These are phyloP conservation scores for Garra rufa DNA, from an alignment of 2,113 vertebrate species.

Conservation along the genomic window DNA sequence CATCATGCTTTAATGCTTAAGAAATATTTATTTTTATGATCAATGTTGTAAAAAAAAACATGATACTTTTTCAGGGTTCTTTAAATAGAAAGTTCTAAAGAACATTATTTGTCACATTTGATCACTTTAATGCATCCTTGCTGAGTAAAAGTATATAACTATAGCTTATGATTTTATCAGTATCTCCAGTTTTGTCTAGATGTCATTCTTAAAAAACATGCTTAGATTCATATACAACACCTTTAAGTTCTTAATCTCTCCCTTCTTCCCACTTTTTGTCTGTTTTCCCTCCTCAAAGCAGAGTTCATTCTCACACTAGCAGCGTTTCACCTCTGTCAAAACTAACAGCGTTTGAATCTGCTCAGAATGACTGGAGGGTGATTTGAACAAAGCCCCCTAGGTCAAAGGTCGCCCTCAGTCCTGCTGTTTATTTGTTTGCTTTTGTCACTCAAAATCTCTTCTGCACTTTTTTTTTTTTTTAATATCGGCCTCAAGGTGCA, in stretches of 20 bases:
- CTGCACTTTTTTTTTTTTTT: constrained; percentile 55
- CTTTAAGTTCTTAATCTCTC: not conserved
- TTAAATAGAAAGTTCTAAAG: too few species aligned
- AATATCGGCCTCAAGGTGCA: constrained; percentile 62
- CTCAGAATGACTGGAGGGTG: constrained; percentile 65
- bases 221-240: not conserved
- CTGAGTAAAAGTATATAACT: too few species aligned
- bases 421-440: constrained; percentile 63
- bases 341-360: constrained; percentile 39
- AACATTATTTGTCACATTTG: too few species aligned
- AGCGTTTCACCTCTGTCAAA: constrained; percentile 30
- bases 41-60: not conserved
- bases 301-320: constrained; percentile 42
- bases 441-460: constrained; percentile 49
- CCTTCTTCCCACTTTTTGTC: not conserved
- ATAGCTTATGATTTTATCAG: too few species aligned
- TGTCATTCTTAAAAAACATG: not conserved
- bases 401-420: constrained; percentile 66
- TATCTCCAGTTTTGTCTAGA: not conserved
- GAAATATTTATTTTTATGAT: not conserved
- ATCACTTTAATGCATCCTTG: too few species aligned
- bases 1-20: not conserved
- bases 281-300: too few species aligned
- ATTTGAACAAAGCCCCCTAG: constrained; percentile 61
- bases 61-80: too few species aligned